phyloP scores from a whole-genome alignment of 2,888 invertebrate species.

The Ditylenchus weischeri region DNA sequence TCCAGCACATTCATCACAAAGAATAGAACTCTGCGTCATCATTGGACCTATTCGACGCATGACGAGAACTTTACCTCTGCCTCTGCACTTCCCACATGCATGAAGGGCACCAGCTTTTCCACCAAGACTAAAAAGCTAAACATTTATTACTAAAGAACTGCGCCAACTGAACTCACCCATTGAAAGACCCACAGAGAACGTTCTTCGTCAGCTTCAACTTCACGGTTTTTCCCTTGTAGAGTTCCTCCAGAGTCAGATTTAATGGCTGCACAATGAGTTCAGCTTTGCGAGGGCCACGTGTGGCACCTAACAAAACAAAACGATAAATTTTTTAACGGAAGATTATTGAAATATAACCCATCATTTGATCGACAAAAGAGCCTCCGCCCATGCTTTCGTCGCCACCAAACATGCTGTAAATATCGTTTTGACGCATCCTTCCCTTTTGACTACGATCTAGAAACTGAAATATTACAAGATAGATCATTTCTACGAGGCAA shows the following conservation, averaged over 20 bases:
- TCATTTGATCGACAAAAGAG: too few species aligned
- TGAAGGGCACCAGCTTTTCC: conserved; percentile 50
- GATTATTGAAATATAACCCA: too few species aligned
- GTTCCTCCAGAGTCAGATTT: conserved; percentile 78
- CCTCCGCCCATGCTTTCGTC: neutral
- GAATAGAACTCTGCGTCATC: conserved; percentile 64
- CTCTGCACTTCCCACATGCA: conserved; percentile 73
- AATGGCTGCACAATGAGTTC: conserved; percentile 80
- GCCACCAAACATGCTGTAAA: conserved; percentile 4
- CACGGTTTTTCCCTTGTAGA: conserved; percentile 82
- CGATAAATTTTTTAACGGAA: too few species aligned
- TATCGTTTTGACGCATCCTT: neutral
- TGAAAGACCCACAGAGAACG: conserved; percentile 75
- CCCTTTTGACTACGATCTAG: too few species aligned
- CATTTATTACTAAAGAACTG: too few species aligned
- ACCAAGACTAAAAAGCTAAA: conserved; percentile 46
- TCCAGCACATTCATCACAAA: conserved; percentile 61
- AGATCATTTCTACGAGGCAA: too few species aligned
- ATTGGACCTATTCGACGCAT: conserved; percentile 70
- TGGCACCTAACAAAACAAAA: conserved; percentile 6
- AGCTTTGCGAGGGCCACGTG: conserved; percentile 18
- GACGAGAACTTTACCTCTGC: conserved; percentile 66
- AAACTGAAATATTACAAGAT: too few species aligned
- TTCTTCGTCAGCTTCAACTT: conserved; percentile 79
- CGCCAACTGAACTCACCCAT: conserved; percentile 63